Percentiles rank a stretch among this genome's conserved stretches.
These are phyloP conservation scores for Aselliscus stoliczkanus DNA, from an alignment of 2,797 vertebrate species.

Conservation along the genomic window DNA sequence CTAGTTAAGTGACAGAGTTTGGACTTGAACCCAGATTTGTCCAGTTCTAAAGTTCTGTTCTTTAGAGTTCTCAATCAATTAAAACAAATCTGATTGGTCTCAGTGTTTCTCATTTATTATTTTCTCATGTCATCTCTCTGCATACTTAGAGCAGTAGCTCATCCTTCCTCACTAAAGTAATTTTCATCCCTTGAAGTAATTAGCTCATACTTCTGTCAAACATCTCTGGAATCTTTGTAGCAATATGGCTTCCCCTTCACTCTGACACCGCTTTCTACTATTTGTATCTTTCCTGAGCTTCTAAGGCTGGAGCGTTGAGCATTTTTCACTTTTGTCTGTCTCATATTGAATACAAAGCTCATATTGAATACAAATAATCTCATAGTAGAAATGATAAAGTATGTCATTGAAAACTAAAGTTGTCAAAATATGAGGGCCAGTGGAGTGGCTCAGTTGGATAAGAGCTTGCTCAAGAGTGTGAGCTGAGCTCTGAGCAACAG, in stretches of 20 bases:
- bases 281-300: background rate
- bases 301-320: background rate
- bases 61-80: background rate
- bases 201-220: background rate
- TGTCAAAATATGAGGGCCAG: no score
- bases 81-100: background rate
- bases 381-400: background rate
- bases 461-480: no score
- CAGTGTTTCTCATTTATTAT: background rate
- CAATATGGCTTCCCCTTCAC: background rate
- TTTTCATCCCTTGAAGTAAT: background rate
- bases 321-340: background rate
- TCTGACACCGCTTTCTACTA: background rate
- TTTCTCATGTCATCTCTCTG: background rate
- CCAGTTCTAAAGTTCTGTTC: background rate
- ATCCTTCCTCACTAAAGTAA: background rate
- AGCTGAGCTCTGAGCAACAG: no score
- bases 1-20: background rate
- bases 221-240: background rate
- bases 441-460: no score
- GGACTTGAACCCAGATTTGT: background rate
- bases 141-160: background rate
- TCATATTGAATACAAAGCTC: background rate
- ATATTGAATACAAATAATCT: background rate
- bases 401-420: background rate